Base-by-base conservation (phyloP, 2,888 invertebrate genomes). In the Ligdia adustata region DNA sequence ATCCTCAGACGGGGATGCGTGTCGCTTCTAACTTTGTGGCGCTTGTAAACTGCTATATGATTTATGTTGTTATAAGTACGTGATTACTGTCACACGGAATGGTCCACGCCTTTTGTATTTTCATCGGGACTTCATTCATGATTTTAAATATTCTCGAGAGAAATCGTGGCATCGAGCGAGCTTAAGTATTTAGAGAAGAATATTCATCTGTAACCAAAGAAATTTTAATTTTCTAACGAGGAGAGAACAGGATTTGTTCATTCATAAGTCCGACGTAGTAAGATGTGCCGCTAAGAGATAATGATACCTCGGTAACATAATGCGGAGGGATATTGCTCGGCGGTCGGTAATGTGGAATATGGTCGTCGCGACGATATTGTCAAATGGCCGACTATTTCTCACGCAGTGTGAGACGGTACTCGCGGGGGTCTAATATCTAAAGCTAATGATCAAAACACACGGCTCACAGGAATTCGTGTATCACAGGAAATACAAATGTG, bases 11-110 rank as follows among this genome's bases (percentile, higher is more conserved):
- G 74, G 72, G 83, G 84, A 86, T 87, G 80, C 78, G 75, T 81
- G 84, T 87, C 82, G 80, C 79, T 79, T 76, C 83, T 83, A 82
- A 79, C 84, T 83, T 81, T 86, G 84, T 86, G 87, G 85, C 85
- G 86, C 86, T 86, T 83, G 81, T 82, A 77, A 72, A 71, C 72
- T 76, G 69, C 78, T 75, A 63, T 80, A 87, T 88, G 85, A 88
- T 87, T 83, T 82, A 89, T 88, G 71, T 64, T 66, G 72, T 82
- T 84, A 81, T 85, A 82, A 83, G 79, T 81, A 84, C 76, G 75
- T 81, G 76, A 86, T 87, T 81, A 82, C 74, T 80, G 79, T 82
- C 81, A 72, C 75, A 74, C 64, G 69, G 67, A 67, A 57, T 28
- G 48, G 58, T 47, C 47, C 48, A 47, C 50, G 59, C 54, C 55